These are phyloP conservation scores for Climacteris rufus DNA, from an alignment of 2,113 vertebrate species.

Conservation along the genomic window DNA sequence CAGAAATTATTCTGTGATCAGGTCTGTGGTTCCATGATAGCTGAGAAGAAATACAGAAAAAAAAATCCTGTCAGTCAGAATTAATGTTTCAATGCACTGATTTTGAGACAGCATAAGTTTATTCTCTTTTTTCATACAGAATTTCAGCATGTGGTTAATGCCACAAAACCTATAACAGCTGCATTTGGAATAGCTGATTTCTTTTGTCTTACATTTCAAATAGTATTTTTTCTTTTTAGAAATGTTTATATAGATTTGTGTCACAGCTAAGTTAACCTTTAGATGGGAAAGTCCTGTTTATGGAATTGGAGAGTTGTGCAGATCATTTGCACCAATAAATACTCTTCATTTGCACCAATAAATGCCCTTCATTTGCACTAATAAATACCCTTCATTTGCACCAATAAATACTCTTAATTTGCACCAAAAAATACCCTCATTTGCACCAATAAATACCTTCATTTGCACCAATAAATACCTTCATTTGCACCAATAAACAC, in stretches of 20 bases:
- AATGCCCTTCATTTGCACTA: too few relatives aligned
- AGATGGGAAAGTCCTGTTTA: background rate
- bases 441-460: too few relatives aligned
- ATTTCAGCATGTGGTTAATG: background rate
- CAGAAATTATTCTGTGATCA: background rate
- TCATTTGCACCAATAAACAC: too few relatives aligned
- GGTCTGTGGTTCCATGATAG: background rate
- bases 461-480: too few relatives aligned
- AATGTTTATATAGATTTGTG: background rate
- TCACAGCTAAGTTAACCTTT: background rate
- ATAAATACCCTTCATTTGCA: too few relatives aligned
- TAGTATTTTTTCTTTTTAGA: background rate
- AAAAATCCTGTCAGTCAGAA: background rate
- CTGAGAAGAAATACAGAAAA: background rate
- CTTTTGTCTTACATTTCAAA: background rate
- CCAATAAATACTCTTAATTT: too few relatives aligned
- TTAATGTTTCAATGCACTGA: background rate
- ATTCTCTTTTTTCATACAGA: accelerated
- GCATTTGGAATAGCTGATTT: background rate
- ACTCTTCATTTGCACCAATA: too few relatives aligned
- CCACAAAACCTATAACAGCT: background rate
- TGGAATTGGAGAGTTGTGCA: background rate
- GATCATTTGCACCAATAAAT: too few relatives aligned
- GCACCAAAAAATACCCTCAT: too few relatives aligned
- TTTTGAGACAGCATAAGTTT: background rate